Evolutionary conservation across 2,113 vertebrate species (phyloP).

Genomic region (Bagarius yarrelli): DNA sequence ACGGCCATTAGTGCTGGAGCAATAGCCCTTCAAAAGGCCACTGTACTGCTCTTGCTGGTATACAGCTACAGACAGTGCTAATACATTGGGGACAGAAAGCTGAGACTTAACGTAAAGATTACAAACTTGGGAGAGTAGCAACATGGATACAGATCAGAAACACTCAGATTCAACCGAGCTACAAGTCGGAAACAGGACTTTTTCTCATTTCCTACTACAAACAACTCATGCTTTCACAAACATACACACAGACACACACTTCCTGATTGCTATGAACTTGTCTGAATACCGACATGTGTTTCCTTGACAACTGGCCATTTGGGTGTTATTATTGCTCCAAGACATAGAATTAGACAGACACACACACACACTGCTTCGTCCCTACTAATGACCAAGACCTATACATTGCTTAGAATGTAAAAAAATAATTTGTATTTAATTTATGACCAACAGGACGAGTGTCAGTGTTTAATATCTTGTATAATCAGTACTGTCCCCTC

Average conservation of each 20-base stretch:
- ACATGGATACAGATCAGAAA: not conserved
- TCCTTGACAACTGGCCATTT: conserved; percentile 36
- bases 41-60: conserved; percentile 29
- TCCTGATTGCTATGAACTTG: conserved; percentile 5
- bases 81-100: not conserved
- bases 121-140: not conserved
- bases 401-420: too few species aligned
- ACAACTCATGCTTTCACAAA: not conserved
- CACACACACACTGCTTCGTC: not conserved
- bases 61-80: conserved; percentile 9
- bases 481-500: too few species aligned
- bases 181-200: not conserved
- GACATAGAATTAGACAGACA: not conserved
- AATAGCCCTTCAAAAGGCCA: conserved; percentile 48
- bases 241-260: conserved; percentile 11
- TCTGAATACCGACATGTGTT: conserved; percentile 25
- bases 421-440: too few species aligned
- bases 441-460: too few species aligned
- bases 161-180: not conserved
- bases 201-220: conserved; percentile 15
- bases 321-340: conserved; percentile 16
- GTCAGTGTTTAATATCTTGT: too few species aligned
- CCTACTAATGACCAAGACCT: not conserved
- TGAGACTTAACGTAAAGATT: not conserved
- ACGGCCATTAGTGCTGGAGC: conserved; percentile 44